Percentiles rank a stretch among this genome's conserved stretches.
phyloP scores from a whole-genome alignment of 1,140 invertebrate species.

The Trinorchestia longiramus region DNA sequence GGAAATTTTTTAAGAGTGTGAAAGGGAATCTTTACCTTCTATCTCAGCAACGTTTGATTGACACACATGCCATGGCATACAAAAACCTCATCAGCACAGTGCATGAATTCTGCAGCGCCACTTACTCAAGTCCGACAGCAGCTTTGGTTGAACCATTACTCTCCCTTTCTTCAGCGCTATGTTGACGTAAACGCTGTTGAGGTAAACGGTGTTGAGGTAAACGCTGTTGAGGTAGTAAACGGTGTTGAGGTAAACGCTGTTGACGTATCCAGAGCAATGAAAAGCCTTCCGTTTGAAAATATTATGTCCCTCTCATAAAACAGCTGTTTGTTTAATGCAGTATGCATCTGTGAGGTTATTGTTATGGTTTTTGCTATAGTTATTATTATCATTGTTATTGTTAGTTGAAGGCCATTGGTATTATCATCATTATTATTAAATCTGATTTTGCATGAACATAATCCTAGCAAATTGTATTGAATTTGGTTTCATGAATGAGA shows the following conservation, averaged over 20 bases:
- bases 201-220: too few species aligned
- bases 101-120: neutral
- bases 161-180: too few species aligned
- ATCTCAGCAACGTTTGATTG: neutral
- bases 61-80: neutral
- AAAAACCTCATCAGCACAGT: neutral
- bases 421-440: neutral
- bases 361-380: neutral
- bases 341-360: neutral
- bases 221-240: too few species aligned
- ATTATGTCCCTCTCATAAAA: too few species aligned
- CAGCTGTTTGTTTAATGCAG: too few species aligned
- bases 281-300: too few species aligned
- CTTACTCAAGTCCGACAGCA: neutral
- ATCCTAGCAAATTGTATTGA: neutral
- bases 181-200: too few species aligned
- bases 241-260: too few species aligned
- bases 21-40: neutral
- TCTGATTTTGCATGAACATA: neutral
- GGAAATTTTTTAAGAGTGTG: neutral
- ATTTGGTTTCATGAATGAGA: neutral
- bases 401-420: neutral
- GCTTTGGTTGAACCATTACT: neutral
- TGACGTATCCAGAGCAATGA: too few species aligned
- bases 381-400: neutral